Evolutionary conservation across 2,888 invertebrate genomes (phyloP), one percentile per base, ranked within the genome.

Genomic region (Phaonia tiefii): DNA sequence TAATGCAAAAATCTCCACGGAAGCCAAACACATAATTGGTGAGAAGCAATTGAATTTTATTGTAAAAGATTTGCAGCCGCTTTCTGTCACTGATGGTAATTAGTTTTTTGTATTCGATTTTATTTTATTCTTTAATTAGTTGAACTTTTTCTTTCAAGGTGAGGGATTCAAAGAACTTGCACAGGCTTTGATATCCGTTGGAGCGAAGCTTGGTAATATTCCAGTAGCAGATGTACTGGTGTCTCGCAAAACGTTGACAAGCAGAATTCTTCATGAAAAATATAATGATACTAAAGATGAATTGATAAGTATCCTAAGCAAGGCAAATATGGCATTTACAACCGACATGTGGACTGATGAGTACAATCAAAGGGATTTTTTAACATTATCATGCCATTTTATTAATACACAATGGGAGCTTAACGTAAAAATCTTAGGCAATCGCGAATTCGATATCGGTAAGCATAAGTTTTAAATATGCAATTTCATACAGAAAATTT

Each of bases 321-420:
- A 46, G 13, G 1, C 4, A 20, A 11, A 66, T 66, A 17, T 44
- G 20, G 20, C 66, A 20, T 51, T 69, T 2, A 69, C 51, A 1
- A 69, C 69, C 1, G 69, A 51, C 51, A 37, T 69, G 69, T 69
- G 69, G 69, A 5, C 26, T 5, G 69, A 69, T 20, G 51, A 69
- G 25, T 69, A 69, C 17, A 67, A 46, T 13, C 67, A 67, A 26
- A 10, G 67, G 22, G 49, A 25, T 25, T 67, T 67, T 25, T 15
- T 51, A 4, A 51, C 51, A 39, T 39, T 63, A 39, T 8, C 42
- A 4, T 42, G 42, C n/a, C 56, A 56, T 26, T 56, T 26, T 13
- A 56, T 26, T 10, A n/a, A 56, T 26, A 56, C 10, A 11, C 3
- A 56, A 10, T 56, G 8, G 10, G 3, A 26, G 1, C 56, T 26